These are phyloP conservation scores for Pelodytes ibericus DNA, from an alignment of 2,797 vertebrate genomes.

Conservation along the genomic window DNA sequence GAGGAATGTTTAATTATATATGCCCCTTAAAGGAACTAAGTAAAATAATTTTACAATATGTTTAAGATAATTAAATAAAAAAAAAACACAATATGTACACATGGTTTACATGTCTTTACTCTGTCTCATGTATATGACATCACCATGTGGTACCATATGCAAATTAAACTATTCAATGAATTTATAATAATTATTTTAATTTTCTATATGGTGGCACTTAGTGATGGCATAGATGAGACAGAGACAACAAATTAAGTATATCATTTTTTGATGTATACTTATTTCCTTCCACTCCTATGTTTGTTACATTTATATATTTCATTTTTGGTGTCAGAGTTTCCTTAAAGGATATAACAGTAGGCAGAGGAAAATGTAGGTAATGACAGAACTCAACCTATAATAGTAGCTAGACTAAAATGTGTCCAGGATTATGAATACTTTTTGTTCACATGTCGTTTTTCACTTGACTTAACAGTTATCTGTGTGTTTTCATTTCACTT, in stretches of 20 bases:
- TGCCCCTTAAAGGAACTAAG: too few species aligned
- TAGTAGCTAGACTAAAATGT: background rate
- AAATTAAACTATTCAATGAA: background rate
- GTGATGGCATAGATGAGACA: too few species aligned
- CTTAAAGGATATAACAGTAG: background rate
- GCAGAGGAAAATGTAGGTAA: background rate
- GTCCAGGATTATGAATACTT: background rate
- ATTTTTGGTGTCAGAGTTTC: background rate
- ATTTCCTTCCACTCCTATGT: background rate
- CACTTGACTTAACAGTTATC: conserved; percentile 3
- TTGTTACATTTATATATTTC: background rate
- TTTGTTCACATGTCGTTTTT: background rate
- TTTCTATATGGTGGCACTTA: too few species aligned
- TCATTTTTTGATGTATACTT: background rate
- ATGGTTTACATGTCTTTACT: too few species aligned
- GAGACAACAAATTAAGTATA: too few species aligned
- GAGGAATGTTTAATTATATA: too few species aligned
- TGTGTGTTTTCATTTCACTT: background rate
- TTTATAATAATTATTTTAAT: too few species aligned
- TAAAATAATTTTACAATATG: too few species aligned
- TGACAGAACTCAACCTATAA: background rate
- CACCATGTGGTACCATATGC: background rate
- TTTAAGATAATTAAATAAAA: too few species aligned
- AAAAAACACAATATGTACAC: too few species aligned
- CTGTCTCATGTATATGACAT: too few species aligned